Evolutionary conservation across 2,888 invertebrate species (phyloP).

Genomic region (Monochamus alternatus): DNA sequence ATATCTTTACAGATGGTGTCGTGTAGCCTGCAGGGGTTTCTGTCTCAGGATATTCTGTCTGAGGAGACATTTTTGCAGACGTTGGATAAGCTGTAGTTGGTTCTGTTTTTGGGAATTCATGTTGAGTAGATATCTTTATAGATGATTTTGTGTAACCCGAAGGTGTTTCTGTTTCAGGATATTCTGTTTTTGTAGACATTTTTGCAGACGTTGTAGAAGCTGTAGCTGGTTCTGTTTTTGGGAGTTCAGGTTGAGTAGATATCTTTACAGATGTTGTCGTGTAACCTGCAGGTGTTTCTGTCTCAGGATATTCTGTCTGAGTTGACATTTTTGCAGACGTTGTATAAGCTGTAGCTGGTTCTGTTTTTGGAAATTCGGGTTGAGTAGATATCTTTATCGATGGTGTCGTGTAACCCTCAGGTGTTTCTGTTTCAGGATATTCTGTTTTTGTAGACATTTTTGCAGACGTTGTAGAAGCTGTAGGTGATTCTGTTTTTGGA

Average conservation of each 20-base stretch:
- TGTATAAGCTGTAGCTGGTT: not conserved
- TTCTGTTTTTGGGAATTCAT: not conserved
- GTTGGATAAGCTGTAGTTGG: not conserved
- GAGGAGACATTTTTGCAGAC: not conserved
- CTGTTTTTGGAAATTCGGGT: not conserved
- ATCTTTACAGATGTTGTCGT: not conserved
- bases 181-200: slow-evolving; percentile 7
- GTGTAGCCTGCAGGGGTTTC: slow-evolving; percentile 22
- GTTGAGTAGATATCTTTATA: not conserved
- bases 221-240: not conserved
- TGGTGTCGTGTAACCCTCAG: no score
- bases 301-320: not conserved
- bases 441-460: not conserved
- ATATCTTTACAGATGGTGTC: not conserved
- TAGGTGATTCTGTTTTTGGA: not conserved
- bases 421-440: no score
- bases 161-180: not conserved
- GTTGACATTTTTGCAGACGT: not conserved
- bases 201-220: not conserved
- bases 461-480: not conserved
- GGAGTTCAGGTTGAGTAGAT: not conserved
- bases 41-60: slow-evolving; percentile 8
- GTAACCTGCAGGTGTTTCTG: not conserved
- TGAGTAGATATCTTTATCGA: not conserved
- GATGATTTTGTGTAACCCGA: not conserved